Conservation (phyloP, 2,888 invertebrate species). For the Andrena haemorrhoa region DNA sequence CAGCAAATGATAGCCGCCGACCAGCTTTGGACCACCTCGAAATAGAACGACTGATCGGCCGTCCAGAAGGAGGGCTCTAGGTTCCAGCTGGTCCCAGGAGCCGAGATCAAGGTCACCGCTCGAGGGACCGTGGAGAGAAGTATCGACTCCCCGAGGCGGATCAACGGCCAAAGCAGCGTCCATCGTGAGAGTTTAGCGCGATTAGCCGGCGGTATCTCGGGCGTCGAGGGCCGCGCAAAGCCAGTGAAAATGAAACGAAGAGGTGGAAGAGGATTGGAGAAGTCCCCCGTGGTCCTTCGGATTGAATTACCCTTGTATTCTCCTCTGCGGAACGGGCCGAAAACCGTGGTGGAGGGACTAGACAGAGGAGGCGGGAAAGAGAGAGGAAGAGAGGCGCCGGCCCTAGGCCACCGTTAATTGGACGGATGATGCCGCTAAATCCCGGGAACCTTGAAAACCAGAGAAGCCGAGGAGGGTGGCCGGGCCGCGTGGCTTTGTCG, state of each 20-base stretch:
- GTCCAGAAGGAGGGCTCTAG: too few relatives aligned
- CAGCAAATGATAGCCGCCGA: too few relatives aligned
- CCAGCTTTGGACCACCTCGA: too few relatives aligned
- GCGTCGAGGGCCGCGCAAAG: conserved; percentile 11
- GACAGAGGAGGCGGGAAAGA: too few relatives aligned
- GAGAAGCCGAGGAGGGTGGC: conserved; percentile 47
- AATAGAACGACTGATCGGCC: too few relatives aligned
- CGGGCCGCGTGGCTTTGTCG: conserved; percentile 67
- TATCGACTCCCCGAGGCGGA: background rate
- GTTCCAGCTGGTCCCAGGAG: too few relatives aligned
- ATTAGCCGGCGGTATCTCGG: conserved; percentile 30
- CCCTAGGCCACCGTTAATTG: conserved; percentile 75
- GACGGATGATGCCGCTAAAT: conserved; percentile 78
- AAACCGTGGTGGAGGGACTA: conserved; percentile 31
- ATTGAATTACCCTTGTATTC: conserved; percentile 66
- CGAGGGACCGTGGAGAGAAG: background rate
- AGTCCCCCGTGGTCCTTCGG: conserved; percentile 33
- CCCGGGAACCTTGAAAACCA: conserved; percentile 71
- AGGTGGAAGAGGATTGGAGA: conserved; percentile 14
- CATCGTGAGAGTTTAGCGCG: background rate
- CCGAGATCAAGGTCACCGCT: background rate
- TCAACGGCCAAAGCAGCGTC: background rate
- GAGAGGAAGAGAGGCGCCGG: background rate
- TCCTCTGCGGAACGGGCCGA: conserved; percentile 34
- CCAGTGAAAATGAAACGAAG: conserved; percentile 32